Base-by-base conservation (phyloP, 2,797 vertebrate genomes). In the Myripristis jacobus region DNA sequence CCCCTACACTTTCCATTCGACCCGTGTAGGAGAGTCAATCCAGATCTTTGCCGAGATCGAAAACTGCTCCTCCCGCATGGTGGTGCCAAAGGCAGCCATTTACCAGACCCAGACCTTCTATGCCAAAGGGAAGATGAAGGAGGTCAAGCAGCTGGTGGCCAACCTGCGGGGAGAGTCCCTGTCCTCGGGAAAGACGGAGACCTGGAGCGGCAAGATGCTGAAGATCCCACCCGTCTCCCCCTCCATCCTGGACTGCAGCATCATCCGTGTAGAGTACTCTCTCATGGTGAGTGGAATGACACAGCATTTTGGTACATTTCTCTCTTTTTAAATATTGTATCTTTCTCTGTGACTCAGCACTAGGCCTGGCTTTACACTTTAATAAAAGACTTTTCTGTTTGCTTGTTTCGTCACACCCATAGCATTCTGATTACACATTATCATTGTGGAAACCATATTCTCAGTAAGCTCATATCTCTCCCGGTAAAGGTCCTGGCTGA, bases 61-160 rank as follows among this genome's bases (percentile, higher is more conserved):
- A 90, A 99, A 99, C 76, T 99, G 97, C 92, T 99, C 98, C 34
- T 98, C 97, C 70, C 96, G 97, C 78, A 91, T 98, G 95, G 97
- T 99, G 71, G 97, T 99, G 93, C 98, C 98, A 92, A 99, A 99
- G 93, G 97, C 98, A 61, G 96, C 97, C 94, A 95, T 98, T 92
- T 98, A 98, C 93, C 97, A 98, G 94, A 97, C 96, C 9, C 97
- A 98, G 93, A 97, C 96, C 88, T 97, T 97, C 88, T 98, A 96
- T 90, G 98, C 98, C 94, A 99, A 98, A 96, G 97, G 97, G 91
- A 99, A 99, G 93, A 97, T 97, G 95, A 98, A 99, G 95, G 97
- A 98, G 93, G 97, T 99, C 48, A 99, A 95, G 80, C 97, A 98
- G 85, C 94, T 99, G 68, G 96, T 99, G 87, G 97, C 98, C 82